phyloP scores from a whole-genome alignment of 2,797 vertebrate species.

The Pipistrellus nathusii region DNA sequence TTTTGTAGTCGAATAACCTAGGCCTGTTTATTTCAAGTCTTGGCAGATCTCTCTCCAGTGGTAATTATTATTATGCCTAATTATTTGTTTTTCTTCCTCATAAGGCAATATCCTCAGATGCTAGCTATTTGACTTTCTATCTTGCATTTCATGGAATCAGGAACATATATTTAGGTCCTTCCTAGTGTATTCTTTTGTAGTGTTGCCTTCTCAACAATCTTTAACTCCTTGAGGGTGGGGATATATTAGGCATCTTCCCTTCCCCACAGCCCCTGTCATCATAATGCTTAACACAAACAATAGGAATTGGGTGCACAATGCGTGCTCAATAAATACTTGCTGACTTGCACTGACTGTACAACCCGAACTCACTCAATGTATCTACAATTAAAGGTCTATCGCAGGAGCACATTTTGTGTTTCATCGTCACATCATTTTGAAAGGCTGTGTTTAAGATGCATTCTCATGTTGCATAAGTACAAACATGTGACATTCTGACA shows the following conservation, averaged over 20 bases:
- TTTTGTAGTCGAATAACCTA: conserved; percentile 21
- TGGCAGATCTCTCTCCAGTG: background rate
- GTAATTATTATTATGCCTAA: conserved; percentile 18
- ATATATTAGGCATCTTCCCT: background rate
- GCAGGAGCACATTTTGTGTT: background rate
- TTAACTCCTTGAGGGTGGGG: background rate
- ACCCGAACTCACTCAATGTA: background rate
- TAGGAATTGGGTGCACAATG: background rate
- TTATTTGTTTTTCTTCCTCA: conserved; percentile 25
- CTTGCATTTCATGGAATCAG: conserved; percentile 5
- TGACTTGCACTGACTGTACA: background rate
- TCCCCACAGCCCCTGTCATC: background rate
- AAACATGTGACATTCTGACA: background rate
- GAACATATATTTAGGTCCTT: conserved; percentile 5
- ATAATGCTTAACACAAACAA: background rate
- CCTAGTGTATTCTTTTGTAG: background rate
- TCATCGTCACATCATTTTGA: background rate
- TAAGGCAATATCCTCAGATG: conserved; percentile 19
- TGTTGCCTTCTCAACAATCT: conserved; percentile 13
- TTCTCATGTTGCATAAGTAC: background rate
- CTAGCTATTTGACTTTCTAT: background rate
- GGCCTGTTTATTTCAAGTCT: conserved; percentile 36
- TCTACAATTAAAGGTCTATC: background rate
- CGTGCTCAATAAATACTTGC: background rate
- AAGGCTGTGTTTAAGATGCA: background rate